These are phyloP conservation scores for Phortica variegata DNA, from an alignment of 1,140 invertebrate genomes.

Conservation along the genomic window DNA sequence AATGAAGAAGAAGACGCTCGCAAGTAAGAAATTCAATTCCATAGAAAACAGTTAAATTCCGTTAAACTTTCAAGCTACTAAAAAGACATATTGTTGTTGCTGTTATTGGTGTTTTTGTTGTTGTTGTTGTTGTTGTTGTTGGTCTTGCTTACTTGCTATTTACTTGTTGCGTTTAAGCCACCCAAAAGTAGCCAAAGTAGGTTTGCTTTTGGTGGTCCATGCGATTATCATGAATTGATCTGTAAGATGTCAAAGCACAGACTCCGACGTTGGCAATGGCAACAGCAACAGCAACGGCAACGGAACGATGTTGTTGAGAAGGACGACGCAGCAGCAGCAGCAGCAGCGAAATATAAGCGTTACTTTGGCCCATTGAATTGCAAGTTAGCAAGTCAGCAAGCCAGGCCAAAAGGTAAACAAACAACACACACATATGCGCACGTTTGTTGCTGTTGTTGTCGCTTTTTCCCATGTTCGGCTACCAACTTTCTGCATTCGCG, in stretches of 20 bases:
- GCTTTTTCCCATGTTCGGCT: constrained; percentile 19
- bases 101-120: constrained; percentile 26
- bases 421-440: constrained; percentile 21
- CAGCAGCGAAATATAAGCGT: constrained; percentile 20
- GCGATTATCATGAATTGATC: constrained; percentile 56
- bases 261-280: constrained; percentile 6
- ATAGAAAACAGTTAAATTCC: constrained; percentile 54
- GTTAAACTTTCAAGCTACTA: constrained; percentile 33
- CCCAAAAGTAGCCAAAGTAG: constrained; percentile 1
- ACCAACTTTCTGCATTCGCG: constrained; percentile 15
- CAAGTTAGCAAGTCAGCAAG: constrained; percentile 4
- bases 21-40: constrained; percentile 41
- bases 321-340: constrained; percentile 17
- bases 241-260: constrained; percentile 55
- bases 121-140: background rate
- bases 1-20: constrained; percentile 20
- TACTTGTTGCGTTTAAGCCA: no score
- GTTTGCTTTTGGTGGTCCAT: constrained; percentile 35
- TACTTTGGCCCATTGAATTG: constrained; percentile 6
- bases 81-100: constrained; percentile 32
- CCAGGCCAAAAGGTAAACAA: constrained; percentile 30
- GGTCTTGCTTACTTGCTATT: no score
- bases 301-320: background rate
- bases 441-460: constrained; percentile 12
- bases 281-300: background rate